Evolutionary conservation across 2,797 vertebrate species (phyloP).

Genomic region (Eremophila alpestris): DNA sequence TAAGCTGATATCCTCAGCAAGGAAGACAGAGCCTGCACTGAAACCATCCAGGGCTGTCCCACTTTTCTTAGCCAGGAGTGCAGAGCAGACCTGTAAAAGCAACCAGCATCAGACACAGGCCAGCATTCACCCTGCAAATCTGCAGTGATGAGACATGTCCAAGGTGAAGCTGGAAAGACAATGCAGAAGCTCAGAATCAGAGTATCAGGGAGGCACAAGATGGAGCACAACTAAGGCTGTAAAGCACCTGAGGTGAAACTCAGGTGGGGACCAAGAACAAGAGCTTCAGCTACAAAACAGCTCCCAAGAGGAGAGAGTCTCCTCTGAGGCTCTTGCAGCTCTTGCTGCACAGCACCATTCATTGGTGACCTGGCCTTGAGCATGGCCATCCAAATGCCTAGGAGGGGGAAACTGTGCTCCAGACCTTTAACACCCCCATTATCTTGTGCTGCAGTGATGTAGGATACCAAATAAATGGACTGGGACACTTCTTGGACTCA

Average conservation of each 20-base stretch:
- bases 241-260: background rate
- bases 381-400: background rate
- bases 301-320: background rate
- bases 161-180: background rate
- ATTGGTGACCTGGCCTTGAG: fast-evolving
- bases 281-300: background rate
- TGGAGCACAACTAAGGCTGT: background rate
- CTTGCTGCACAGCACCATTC: background rate
- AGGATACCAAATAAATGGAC: background rate
- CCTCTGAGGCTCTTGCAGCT: background rate
- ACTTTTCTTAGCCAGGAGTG: background rate
- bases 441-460: background rate
- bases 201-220: background rate
- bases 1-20: background rate
- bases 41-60: background rate
- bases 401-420: background rate
- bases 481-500: background rate
- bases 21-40: too few relatives aligned
- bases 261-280: background rate
- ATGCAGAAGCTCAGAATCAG: background rate
- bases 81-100: background rate
- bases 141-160: fast-evolving
- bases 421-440: background rate
- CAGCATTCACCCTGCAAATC: background rate
- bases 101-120: background rate